phyloP scores from a whole-genome alignment of 2,797 vertebrate genomes.

The Phoxinus dragarum region DNA sequence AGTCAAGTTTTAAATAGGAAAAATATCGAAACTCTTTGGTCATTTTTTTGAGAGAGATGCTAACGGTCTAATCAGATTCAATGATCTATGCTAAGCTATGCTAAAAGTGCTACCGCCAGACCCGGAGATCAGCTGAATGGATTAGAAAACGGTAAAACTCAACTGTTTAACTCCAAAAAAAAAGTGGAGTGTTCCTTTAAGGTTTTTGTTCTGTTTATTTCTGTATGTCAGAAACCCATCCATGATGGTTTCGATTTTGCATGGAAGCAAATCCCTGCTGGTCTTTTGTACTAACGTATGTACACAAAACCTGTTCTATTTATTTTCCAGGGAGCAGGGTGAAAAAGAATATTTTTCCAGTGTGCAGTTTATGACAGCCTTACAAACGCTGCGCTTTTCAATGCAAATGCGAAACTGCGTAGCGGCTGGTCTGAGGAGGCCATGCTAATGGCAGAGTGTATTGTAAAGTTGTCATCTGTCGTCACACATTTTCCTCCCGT shows the following conservation, averaged over 20 bases:
- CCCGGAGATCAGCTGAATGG: no score
- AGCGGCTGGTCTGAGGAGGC: conserved; percentile 55
- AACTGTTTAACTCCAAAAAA: no score
- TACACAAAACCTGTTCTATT: conserved; percentile 31
- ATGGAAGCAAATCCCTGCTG: conserved; percentile 21
- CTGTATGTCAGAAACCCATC: not conserved
- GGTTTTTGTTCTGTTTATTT: not conserved
- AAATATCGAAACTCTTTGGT: no score
- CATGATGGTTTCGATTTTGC: not conserved
- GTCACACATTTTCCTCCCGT: conserved; percentile 49
- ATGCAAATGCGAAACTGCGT: conserved; percentile 47
- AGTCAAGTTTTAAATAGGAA: no score
- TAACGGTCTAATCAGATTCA: no score
- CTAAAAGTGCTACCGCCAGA: no score
- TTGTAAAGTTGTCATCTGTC: conserved; percentile 61
- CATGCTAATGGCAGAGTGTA: conserved; percentile 56
- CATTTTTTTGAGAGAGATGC: no score
- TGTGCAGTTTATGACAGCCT: conserved; percentile 11
- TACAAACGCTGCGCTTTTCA: not conserved
- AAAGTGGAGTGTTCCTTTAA: no score
- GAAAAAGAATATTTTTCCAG: conserved; percentile 8
- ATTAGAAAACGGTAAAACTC: no score
- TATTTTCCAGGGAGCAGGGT: conserved; percentile 29
- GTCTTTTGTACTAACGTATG: conserved; percentile 36
- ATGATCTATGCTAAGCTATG: no score